A percentile compares a stretch with the other conserved stretches of the same genome.
These are phyloP conservation scores for Nothobranchius kuhntae DNA, from an alignment of 2,113 vertebrate genomes.

Conservation along the genomic window DNA sequence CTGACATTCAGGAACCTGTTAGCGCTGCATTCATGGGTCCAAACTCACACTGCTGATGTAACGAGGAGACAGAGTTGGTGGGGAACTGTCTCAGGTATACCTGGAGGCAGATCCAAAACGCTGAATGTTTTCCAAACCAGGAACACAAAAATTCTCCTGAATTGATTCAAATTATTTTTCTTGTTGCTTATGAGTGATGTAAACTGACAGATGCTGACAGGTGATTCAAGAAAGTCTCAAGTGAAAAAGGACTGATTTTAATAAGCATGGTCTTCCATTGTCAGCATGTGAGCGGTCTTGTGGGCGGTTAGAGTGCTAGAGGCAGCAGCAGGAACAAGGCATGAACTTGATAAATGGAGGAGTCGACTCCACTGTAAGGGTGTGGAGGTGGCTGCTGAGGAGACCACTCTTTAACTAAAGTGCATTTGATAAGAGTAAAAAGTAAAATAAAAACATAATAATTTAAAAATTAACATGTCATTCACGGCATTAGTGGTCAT, in stretches of 20 bases:
- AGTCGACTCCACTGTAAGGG: background rate
- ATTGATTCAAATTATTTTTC: too few relatives aligned
- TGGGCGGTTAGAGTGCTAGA: background rate
- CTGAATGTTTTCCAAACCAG: background rate
- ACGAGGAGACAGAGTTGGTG: background rate
- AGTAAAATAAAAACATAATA: too few relatives aligned
- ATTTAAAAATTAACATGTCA: too few relatives aligned
- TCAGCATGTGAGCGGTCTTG: conserved; percentile 7
- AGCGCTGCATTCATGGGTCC: background rate
- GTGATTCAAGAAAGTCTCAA: background rate
- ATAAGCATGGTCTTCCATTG: background rate
- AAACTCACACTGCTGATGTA: background rate
- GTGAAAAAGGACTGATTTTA: background rate
- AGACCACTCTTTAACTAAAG: too few relatives aligned
- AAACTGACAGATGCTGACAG: background rate
- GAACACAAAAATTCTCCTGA: background rate
- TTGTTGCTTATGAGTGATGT: background rate
- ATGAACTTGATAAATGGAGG: background rate
- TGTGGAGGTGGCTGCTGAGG: background rate
- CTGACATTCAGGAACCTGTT: background rate
- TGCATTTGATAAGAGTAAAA: too few relatives aligned
- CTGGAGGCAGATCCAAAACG: too few relatives aligned
- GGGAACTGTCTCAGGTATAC: background rate
- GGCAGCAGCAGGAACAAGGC: conserved; percentile 6
- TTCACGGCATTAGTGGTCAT: too few relatives aligned